Base-by-base conservation (phyloP, 2,797 vertebrate species). In the Tachyglossus aculeatus region DNA sequence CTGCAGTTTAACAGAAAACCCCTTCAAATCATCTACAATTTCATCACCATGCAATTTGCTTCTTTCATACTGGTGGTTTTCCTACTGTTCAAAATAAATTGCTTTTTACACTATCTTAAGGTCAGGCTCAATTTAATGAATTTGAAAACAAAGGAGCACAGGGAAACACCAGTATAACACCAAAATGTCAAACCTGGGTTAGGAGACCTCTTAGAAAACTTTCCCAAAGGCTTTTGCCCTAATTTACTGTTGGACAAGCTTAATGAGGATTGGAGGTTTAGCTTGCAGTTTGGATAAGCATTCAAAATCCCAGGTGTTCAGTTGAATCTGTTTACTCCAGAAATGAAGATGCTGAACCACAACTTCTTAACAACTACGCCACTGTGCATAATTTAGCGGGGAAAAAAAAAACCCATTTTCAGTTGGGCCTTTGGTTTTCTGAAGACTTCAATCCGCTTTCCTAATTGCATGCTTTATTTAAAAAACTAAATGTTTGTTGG, bases 21-120 rank as follows among this genome's bases (percentile, higher is more conserved):
- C 71, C 64, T 69, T 68, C 78, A 70, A 81, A 81, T 80, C 78
- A 71, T 78, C 78, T 58, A 74, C 70, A 75, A 61, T 71, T 73
- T 74, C 76, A 63, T 38, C 48, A 56, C 68, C n/a, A 0, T 69
- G 68, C 75, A 76, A 83, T 87, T 67, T 80, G 53, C 71, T 76
- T 78, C 73, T 73, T 67, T 78, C 64, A 52, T 5, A 6, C 5
- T 5, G 9, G 59, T 71, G 58, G 48, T 44, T 73, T 69, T 81
- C 75, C 51, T 4, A 16, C 57, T 80, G 69, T 58, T 84, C 71
- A 74, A 87, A 83, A 62, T 73, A 44, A 73, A 74, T 86, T 86
- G 71, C 73, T 84, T 86, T 87, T 84, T 81, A 70, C 34, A 37
- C 80, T 86, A 87, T 85, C 65, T 39, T 83, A 66, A 80, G 71